Evolutionary conservation across 2,797 vertebrate species (phyloP), one percentile per base, ranked within the genome.

Genomic region (Scolopax bukidnonensis): DNA sequence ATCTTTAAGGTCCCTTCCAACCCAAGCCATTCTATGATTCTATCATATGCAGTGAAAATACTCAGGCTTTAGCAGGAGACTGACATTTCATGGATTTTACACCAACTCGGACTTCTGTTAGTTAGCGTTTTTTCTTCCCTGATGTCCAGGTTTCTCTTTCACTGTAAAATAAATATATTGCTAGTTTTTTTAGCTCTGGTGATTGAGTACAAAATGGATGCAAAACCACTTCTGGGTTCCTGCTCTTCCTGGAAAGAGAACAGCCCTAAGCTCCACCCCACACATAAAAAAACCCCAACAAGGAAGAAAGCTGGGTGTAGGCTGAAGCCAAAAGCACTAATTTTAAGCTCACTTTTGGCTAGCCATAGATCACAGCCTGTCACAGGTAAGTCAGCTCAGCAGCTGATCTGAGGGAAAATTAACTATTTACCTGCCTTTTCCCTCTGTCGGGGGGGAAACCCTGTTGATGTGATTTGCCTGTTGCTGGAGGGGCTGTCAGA

Each of bases 231-330:
- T 69, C 80, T 74, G 5, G 16, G 47, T 59, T 74, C 60, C 43
- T 77, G 38, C 63, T 53, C 60, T 92, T 92, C 87, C 82, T 95
- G 91, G 79, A 87, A 83, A 78, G 79, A 43, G 43, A 54, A 7
- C 28, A 6, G 48, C 83, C n/a, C 43, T 51, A 0, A 50, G 57
- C 54, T 56, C 93, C 40, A 33, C 45, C 79, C 63, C 14, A 20
- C 36, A 13, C 33, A 24, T 30, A 9, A 50, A 64, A n/a, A 67
- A 65, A 41, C 40, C 5, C 21, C 41, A 86, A 16, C 60, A 53
- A 85, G 57, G 41, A 28, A 12, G 48, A 45, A 59, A 53, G 7
- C 1, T 57, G 57, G 48, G 36, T 0, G 1, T n/a, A 14, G 80
- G 57, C 91, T 79, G 70, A 73, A 91, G 77, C 33, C 24, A 20